Percentiles rank a stretch among this genome's conserved stretches.
phyloP scores from a whole-genome alignment of 2,797 vertebrate species.

The Phrynocephalus forsythii region DNA sequence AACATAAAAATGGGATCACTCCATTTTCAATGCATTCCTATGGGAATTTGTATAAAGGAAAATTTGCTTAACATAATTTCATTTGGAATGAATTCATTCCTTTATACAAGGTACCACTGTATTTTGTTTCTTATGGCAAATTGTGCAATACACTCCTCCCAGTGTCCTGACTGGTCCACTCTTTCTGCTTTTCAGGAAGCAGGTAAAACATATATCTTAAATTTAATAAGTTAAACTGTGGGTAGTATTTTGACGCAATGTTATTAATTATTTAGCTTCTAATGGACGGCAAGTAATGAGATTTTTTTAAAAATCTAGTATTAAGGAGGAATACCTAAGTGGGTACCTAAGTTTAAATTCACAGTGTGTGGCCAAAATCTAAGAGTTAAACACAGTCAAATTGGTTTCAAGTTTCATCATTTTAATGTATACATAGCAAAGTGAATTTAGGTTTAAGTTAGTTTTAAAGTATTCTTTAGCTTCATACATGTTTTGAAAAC shows the following conservation, averaged over 20 bases:
- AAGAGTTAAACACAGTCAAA: neutral
- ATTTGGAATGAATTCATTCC: no score
- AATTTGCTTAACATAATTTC: no score
- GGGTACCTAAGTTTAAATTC: conserved; percentile 2
- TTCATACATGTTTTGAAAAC: no score
- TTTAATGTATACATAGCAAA: no score
- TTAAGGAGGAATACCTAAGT: neutral
- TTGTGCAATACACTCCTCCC: neutral
- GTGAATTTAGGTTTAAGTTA: no score
- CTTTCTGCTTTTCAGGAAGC: no score
- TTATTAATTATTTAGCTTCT: neutral
- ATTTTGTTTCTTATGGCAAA: neutral
- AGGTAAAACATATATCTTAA: neutral
- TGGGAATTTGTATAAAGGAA: no score
- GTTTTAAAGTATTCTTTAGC: no score
- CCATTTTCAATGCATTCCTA: no score
- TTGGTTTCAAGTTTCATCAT: neutral
- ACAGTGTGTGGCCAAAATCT: neutral
- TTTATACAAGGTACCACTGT: no score
- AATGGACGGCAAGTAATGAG: neutral
- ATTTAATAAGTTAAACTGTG: neutral
- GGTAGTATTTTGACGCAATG: neutral
- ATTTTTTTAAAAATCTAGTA: neutral
- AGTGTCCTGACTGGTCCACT: neutral
- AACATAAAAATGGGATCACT: no score